These are phyloP conservation scores for Clupea harengus DNA, from an alignment of 2,113 vertebrate species.

Conservation along the genomic window DNA sequence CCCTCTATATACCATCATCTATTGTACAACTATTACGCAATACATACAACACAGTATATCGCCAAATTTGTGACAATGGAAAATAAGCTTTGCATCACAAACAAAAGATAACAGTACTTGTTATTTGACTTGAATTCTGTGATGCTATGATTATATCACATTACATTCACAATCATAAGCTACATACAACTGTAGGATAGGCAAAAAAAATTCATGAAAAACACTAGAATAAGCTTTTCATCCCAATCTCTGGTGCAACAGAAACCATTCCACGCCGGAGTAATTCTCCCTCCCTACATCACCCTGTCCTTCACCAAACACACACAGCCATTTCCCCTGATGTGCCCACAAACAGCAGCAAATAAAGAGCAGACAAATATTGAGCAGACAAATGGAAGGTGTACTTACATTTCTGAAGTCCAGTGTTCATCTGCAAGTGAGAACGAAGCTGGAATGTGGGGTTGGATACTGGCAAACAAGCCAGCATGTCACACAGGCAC, in stretches of 20 bases:
- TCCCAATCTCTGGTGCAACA: neutral
- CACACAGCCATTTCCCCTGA: neutral
- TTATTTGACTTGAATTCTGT: no score
- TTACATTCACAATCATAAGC: no score
- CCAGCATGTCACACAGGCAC: slow-evolving; percentile 91
- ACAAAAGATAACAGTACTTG: no score
- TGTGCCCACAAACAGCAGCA: neutral
- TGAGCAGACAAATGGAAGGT: neutral
- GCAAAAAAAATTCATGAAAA: no score
- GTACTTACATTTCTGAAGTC: slow-evolving; percentile 99
- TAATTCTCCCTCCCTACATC: neutral
- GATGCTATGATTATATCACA: no score
- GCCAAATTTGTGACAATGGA: neutral
- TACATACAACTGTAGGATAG: no score
- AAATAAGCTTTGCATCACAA: no score
- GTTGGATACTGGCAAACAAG: slow-evolving; percentile 93
- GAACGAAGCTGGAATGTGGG: slow-evolving; percentile 87
- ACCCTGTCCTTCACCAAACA: neutral
- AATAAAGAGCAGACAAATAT: no score
- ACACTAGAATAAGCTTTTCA: no score
- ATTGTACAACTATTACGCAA: neutral
- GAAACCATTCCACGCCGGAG: neutral
- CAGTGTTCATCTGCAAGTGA: slow-evolving; percentile 99
- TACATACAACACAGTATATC: neutral
- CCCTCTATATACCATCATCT: no score